These are phyloP conservation scores for Tachuris rubrigastra DNA, from an alignment of 2,113 vertebrate species.

Conservation along the genomic window DNA sequence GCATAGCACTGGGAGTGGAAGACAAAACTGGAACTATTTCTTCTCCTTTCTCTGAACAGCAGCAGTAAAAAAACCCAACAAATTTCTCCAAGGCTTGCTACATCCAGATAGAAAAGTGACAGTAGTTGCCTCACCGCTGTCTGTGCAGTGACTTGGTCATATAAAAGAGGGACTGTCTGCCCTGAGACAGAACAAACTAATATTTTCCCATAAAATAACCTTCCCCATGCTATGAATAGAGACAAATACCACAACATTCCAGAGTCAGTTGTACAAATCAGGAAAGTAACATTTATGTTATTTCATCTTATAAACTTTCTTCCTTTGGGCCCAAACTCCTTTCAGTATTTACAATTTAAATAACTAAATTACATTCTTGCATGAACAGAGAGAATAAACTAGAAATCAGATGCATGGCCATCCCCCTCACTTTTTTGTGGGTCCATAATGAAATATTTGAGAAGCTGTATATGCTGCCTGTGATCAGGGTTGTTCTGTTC, in stretches of 20 bases:
- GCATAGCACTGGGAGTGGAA: background rate
- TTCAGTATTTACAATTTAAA: background rate
- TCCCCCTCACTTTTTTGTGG: conserved; percentile 30
- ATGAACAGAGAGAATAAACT: conserved; percentile 36
- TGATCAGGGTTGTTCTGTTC: conserved; percentile 70
- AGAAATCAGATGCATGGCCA: conserved; percentile 61
- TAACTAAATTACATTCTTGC: conserved; percentile 15
- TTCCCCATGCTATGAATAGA: background rate
- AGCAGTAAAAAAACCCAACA: background rate
- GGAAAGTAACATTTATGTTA: background rate
- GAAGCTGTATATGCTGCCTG: conserved; percentile 42
- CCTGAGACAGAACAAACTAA: background rate
- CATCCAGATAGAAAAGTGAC: background rate
- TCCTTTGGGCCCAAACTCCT: background rate
- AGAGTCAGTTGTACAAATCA: background rate
- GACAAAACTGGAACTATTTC: background rate
- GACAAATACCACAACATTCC: background rate
- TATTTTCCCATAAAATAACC: background rate
- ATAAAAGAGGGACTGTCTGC: background rate
- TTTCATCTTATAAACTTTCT: background rate
- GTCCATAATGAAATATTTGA: conserved; percentile 62
- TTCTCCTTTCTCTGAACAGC: background rate
- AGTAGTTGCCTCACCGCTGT: background rate
- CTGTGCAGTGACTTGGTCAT: background rate
- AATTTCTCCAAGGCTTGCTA: background rate